Conservation (phyloP, 1,140 invertebrate species). For the Macrobrachium rosenbergii region DNA sequence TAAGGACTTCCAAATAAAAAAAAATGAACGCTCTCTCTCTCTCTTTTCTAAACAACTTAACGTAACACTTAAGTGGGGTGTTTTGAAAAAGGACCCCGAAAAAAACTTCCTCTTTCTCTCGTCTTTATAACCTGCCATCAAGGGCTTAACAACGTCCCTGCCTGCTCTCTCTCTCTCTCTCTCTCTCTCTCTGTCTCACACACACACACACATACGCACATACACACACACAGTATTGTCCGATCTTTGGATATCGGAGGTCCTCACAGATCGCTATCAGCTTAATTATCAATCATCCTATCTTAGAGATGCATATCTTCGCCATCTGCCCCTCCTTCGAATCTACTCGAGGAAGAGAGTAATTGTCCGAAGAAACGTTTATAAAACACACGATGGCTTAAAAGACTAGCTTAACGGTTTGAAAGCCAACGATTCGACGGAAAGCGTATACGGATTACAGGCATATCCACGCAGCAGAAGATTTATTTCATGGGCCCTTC, state of each 20-base stretch:
- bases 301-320: background rate
- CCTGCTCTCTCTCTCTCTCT: constrained; percentile 1
- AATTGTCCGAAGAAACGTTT: too few species aligned
- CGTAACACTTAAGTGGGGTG: too few species aligned
- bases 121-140: background rate
- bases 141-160: background rate
- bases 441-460: too few species aligned
- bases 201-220: constrained; percentile 2
- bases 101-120: background rate
- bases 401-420: too few species aligned
- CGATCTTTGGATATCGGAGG: too few species aligned
- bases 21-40: background rate
- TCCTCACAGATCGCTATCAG: too few species aligned
- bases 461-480: too few species aligned
- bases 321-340: background rate
- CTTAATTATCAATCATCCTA: background rate
- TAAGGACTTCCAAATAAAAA: too few species aligned
- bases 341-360: background rate
- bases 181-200: constrained; percentile 4
- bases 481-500: too few species aligned
- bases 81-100: too few species aligned
- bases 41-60: background rate
- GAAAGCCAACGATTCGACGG: too few species aligned
- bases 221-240: background rate
- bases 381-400: too few species aligned